A percentile compares a stretch with the other conserved stretches of the same genome.
Evolutionary conservation across 2,888 invertebrate genomes (phyloP).

Genomic region (Crossocerus cetratus): DNA sequence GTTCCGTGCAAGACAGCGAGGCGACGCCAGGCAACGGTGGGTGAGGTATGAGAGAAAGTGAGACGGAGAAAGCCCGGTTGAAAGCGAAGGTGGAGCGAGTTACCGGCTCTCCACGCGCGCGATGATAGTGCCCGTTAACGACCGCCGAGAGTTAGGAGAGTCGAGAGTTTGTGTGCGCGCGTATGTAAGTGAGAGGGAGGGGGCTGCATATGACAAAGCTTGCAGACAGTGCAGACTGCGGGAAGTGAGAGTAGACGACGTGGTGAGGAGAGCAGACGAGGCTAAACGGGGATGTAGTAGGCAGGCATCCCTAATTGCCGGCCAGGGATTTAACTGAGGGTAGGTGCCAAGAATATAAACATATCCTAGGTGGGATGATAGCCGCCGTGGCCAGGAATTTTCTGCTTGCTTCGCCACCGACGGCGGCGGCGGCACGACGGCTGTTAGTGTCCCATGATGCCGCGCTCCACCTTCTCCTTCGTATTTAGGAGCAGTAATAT

Average conservation of each 20-base stretch:
- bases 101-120: conserved; percentile 49
- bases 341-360: conserved; percentile 68
- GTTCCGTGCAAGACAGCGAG: conserved; percentile 26
- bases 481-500: conserved; percentile 3
- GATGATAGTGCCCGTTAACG: conserved; percentile 67
- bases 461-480: conserved; percentile 30
- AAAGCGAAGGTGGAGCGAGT: conserved; percentile 37
- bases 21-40: conserved; percentile 31
- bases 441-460: conserved; percentile 29
- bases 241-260: too few species aligned
- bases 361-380: conserved; percentile 54
- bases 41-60: conserved; percentile 13
- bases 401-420: conserved; percentile 23
- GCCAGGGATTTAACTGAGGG: conserved; percentile 65
- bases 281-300: conserved; percentile 42
- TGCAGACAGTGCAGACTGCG: too few species aligned
- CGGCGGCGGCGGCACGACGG: conserved; percentile 4
- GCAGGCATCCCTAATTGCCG: conserved; percentile 67
- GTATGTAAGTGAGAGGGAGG: conserved; percentile 24
- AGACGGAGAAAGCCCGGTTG: conserved; percentile 19
- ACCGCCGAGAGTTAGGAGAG: conserved; percentile 60
- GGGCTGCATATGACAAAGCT: background rate
- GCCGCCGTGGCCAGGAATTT: conserved; percentile 37
- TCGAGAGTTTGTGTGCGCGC: conserved; percentile 17
- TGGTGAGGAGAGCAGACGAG: conserved; percentile 20